Percentiles rank a stretch among this genome's conserved stretches.
These are phyloP conservation scores for Hirundo rustica DNA, from an alignment of 2,797 vertebrate genomes.

Conservation along the genomic window DNA sequence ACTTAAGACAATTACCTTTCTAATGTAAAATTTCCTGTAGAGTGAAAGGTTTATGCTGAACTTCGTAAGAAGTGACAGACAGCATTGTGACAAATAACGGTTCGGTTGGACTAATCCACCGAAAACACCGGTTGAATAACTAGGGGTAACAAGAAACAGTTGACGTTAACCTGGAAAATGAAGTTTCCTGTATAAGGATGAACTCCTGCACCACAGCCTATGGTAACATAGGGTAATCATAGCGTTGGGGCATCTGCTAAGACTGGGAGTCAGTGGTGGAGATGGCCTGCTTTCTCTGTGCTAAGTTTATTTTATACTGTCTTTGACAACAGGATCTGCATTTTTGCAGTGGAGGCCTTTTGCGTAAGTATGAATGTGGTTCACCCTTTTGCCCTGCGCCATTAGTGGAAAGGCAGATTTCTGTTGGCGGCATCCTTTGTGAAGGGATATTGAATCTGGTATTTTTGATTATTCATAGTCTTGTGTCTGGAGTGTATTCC, in stretches of 20 bases:
- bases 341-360: not conserved
- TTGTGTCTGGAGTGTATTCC: not conserved
- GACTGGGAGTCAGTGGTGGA: not conserved
- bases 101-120: not conserved
- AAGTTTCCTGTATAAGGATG: not conserved
- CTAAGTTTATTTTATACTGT: not conserved
- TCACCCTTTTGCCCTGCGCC: not conserved
- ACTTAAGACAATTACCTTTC: fast-evolving
- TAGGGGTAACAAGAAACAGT: fast-evolving
- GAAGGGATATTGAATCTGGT: not conserved
- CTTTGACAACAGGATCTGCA: not conserved
- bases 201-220: fast-evolving
- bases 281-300: not conserved
- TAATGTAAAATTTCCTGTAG: no score
- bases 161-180: fast-evolving
- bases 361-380: not conserved
- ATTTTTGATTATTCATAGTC: not conserved
- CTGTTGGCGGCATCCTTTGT: not conserved
- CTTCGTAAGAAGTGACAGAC: fast-evolving
- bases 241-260: not conserved
- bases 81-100: fast-evolving
- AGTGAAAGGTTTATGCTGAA: not conserved
- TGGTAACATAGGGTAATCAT: not conserved
- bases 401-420: not conserved
- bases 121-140: fast-evolving